These are phyloP conservation scores for Zalophus californianus DNA, from an alignment of 2,797 vertebrate species.

Conservation along the genomic window DNA sequence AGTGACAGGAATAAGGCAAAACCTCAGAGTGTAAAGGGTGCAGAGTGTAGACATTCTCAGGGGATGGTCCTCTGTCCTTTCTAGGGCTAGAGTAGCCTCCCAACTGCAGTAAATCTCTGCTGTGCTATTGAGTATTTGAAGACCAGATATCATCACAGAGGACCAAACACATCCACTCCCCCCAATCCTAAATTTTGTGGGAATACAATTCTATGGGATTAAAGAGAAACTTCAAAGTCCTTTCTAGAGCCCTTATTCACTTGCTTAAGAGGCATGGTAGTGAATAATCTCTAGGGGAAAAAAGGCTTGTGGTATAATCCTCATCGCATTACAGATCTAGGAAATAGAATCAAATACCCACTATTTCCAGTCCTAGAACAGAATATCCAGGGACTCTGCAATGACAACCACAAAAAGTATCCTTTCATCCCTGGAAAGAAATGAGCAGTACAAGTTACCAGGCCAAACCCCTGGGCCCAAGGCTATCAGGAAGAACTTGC, in stretches of 20 bases:
- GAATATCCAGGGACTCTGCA: background rate
- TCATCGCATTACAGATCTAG: background rate
- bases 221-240: background rate
- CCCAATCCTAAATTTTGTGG: background rate
- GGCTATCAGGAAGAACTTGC: background rate
- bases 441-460: background rate
- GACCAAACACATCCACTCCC: background rate
- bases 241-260: background rate
- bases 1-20: background rate
- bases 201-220: background rate
- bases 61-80: background rate
- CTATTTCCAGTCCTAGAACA: background rate
- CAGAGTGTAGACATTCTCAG: background rate
- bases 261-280: background rate
- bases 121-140: background rate
- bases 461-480: no score
- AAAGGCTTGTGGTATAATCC: background rate
- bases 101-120: background rate
- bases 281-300: background rate
- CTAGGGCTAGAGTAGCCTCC: background rate
- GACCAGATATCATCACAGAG: background rate
- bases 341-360: background rate
- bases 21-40: background rate
- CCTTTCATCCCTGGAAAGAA: background rate
- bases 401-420: background rate